Evolutionary conservation across 1,140 invertebrate species (phyloP).

Genomic region (Atta colombica): DNA sequence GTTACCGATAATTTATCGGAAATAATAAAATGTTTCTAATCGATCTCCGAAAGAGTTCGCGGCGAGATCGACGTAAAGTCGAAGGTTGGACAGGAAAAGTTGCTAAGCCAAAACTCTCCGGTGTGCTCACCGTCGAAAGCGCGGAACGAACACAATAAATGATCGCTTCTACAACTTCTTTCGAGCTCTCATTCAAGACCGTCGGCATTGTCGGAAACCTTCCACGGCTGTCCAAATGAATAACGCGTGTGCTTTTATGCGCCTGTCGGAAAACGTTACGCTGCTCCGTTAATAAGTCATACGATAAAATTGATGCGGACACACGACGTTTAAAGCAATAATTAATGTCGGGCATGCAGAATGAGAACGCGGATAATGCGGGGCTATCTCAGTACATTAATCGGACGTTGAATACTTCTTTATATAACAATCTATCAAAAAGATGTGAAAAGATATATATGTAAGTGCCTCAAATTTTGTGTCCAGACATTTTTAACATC

Average conservation of each 20-base stretch:
- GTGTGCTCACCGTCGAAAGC: background rate
- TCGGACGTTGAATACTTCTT: background rate
- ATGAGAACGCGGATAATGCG: constrained; percentile 20
- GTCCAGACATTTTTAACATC: background rate
- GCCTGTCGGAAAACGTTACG: constrained; percentile 53
- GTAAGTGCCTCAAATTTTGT: too few relatives aligned
- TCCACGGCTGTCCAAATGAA: constrained; percentile 47
- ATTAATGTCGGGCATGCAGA: constrained; percentile 23
- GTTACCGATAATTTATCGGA: background rate
- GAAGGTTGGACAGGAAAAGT: constrained; percentile 7
- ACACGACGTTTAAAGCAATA: constrained; percentile 33
- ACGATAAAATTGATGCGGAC: constrained; percentile 40
- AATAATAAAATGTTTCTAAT: background rate
- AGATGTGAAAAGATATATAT: background rate
- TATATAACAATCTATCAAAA: background rate
- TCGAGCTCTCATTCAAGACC: constrained; percentile 45
- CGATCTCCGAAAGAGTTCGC: background rate
- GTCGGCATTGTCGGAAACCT: constrained; percentile 42
- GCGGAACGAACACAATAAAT: constrained; percentile 37
- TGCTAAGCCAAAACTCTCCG: background rate
- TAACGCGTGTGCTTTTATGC: constrained; percentile 53
- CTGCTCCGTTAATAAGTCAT: constrained; percentile 50
- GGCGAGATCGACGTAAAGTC: constrained; percentile 13
- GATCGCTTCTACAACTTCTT: constrained; percentile 47
- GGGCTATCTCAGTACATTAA: constrained; percentile 28